Evolutionary conservation across 2,797 vertebrate species (phyloP).

Genomic region (Hapalemur alaotrensis): DNA sequence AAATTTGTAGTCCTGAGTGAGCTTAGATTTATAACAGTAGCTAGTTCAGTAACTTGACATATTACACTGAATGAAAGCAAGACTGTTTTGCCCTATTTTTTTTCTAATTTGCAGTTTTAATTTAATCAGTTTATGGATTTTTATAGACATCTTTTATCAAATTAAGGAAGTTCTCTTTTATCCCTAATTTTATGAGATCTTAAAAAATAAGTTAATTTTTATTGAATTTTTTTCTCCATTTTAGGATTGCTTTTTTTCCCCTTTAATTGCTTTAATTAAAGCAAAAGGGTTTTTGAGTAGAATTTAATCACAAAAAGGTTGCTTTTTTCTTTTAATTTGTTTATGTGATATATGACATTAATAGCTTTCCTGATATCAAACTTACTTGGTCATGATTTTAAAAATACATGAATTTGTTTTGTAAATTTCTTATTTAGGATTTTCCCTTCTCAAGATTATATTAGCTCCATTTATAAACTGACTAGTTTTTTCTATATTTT

Average conservation of each 20-base stretch:
- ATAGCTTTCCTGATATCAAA: background rate
- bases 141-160: background rate
- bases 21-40: background rate
- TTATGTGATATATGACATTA: background rate
- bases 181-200: background rate
- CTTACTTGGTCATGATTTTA: background rate
- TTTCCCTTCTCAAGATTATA: background rate
- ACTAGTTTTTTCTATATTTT: background rate
- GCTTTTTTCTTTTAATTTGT: background rate
- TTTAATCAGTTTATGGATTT: background rate
- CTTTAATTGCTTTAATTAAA: background rate
- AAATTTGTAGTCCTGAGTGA: background rate
- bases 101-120: background rate
- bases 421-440: background rate
- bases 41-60: background rate
- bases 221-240: background rate
- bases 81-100: background rate
- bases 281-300: background rate
- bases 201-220: background rate
- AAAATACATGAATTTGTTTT: background rate
- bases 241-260: background rate
- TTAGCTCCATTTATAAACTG: background rate
- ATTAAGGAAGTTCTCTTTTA: background rate
- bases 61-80: background rate
- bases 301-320: background rate